Evolutionary conservation across 2,888 invertebrate species (phyloP).

Genomic region (Lapara coniferarum): DNA sequence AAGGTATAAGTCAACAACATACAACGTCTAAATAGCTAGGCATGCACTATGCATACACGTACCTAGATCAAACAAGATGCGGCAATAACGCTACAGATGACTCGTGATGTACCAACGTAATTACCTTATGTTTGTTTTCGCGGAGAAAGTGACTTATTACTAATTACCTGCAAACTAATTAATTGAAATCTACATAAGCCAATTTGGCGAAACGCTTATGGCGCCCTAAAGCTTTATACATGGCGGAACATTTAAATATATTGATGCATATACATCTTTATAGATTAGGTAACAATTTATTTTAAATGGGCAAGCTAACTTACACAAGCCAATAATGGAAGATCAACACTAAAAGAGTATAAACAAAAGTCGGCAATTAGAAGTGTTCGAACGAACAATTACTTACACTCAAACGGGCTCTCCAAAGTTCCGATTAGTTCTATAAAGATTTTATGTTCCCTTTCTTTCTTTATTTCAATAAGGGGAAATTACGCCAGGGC

Average conservation of each 20-base stretch:
- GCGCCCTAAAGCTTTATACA: background rate
- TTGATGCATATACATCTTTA: background rate
- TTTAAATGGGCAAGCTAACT: background rate
- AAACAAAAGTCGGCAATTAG: background rate
- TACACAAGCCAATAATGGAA: too few relatives aligned
- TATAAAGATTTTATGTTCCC: constrained; percentile 5
- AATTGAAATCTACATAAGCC: background rate
- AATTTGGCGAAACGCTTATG: too few relatives aligned
- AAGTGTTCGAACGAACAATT: constrained; percentile 9
- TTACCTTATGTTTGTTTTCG: too few relatives aligned
- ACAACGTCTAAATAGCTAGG: too few relatives aligned
- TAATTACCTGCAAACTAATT: background rate
- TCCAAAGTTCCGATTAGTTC: constrained; percentile 7
- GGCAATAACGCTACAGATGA: background rate
- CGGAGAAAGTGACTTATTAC: too few relatives aligned
- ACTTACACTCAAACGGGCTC: background rate
- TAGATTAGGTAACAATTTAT: background rate
- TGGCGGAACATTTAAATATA: background rate
- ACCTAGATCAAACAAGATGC: background rate
- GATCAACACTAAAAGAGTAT: background rate
- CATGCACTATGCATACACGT: background rate
- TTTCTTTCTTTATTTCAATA: background rate
- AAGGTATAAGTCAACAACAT: too few relatives aligned
- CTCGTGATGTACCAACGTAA: background rate
- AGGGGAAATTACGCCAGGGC: background rate